phyloP scores from a whole-genome alignment of 1,140 invertebrate species.

The Meloidogyne floridensis region DNA sequence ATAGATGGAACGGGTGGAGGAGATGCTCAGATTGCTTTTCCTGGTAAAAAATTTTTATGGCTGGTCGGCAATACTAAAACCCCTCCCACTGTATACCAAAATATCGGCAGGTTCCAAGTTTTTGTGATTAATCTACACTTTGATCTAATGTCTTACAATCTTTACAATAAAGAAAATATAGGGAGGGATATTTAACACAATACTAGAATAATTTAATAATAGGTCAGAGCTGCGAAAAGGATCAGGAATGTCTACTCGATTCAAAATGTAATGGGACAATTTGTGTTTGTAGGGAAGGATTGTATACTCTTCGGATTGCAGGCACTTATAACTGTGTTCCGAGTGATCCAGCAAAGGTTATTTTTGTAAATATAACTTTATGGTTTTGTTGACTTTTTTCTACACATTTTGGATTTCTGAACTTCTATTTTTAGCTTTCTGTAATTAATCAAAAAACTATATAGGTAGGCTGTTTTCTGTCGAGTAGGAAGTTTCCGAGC shows the following conservation, averaged over 20 bases:
- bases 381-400: not conserved
- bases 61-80: too few relatives aligned
- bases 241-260: slow-evolving; percentile 54
- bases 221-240: slow-evolving; percentile 38
- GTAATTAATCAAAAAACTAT: too few relatives aligned
- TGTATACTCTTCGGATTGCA: slow-evolving; percentile 50
- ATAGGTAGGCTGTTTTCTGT: too few relatives aligned
- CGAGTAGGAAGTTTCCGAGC: too few relatives aligned
- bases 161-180: too few relatives aligned
- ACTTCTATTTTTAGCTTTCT: not conserved
- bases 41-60: not conserved
- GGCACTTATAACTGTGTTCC: slow-evolving; percentile 59
- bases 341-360: slow-evolving; percentile 48
- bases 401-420: too few relatives aligned
- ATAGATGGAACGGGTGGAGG: not conserved
- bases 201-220: too few relatives aligned
- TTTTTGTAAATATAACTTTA: not conserved
- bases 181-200: too few relatives aligned
- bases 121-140: too few relatives aligned
- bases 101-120: too few relatives aligned
- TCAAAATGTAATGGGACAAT: slow-evolving; percentile 54
- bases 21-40: slow-evolving; percentile 21
- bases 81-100: too few relatives aligned
- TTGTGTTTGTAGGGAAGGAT: slow-evolving; percentile 51
- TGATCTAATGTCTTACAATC: too few relatives aligned